Conservation (phyloP, 2,888 invertebrate species). For the Neuroscelio doddi region DNA sequence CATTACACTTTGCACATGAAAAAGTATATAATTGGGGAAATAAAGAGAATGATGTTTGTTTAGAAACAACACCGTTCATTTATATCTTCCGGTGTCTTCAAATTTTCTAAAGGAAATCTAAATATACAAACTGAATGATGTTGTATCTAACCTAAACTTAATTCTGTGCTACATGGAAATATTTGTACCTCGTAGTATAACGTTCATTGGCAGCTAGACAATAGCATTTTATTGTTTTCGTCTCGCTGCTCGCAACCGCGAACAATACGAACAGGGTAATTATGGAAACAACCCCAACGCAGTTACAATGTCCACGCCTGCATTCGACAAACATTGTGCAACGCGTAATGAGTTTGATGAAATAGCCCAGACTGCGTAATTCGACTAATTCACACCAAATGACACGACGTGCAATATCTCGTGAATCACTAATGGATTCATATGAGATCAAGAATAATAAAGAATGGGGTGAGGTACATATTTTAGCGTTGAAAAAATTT, state of each 20-base stretch:
- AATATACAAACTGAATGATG: background rate
- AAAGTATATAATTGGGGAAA: too few species aligned
- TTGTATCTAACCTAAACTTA: slow-evolving; percentile 16
- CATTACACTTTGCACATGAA: too few species aligned
- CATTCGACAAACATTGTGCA: slow-evolving; percentile 59
- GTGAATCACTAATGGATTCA: slow-evolving; percentile 23
- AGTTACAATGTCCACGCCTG: slow-evolving; percentile 54
- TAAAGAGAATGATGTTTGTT: too few species aligned
- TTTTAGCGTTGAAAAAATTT: too few species aligned
- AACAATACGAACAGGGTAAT: slow-evolving; percentile 61
- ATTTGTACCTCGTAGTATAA: slow-evolving; percentile 15
- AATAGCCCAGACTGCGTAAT: slow-evolving; percentile 62
- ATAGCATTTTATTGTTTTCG: slow-evolving; percentile 59
- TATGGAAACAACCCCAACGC: slow-evolving; percentile 62
- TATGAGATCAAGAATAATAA: slow-evolving; percentile 5
- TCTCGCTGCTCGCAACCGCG: slow-evolving; percentile 51
- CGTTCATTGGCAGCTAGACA: slow-evolving; percentile 22
- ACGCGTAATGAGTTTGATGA: slow-evolving; percentile 65
- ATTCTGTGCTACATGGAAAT: slow-evolving; percentile 6
- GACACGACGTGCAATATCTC: slow-evolving; percentile 16
- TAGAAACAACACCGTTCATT: slow-evolving; percentile 1
- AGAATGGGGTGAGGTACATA: too few species aligned
- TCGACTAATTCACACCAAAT: slow-evolving; percentile 51
- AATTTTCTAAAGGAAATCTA: too few species aligned
- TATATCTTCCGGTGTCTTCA: background rate